Conservation (phyloP, 2,113 vertebrate genomes). For the Tenebrosternarchus preto region DNA sequence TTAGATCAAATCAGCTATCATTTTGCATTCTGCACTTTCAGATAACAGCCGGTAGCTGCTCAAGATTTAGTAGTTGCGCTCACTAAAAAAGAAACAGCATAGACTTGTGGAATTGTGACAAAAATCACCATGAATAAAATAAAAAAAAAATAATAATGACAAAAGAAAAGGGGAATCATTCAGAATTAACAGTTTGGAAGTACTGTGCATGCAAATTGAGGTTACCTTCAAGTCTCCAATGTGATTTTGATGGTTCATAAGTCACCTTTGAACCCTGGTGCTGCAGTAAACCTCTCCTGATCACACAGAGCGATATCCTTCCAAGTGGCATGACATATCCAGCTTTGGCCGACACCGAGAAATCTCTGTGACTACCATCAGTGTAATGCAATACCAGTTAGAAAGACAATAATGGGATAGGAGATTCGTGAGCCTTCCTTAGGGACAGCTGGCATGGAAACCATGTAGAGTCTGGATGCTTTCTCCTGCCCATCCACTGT, state of each 20-base stretch:
- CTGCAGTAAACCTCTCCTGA: not conserved
- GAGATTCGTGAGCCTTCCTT: not conserved
- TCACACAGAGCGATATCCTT: constrained; percentile 22
- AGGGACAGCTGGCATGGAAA: constrained; percentile 12
- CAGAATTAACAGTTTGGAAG: not conserved
- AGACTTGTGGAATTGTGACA: constrained; percentile 1
- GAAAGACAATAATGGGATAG: constrained; percentile 32
- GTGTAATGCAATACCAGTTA: constrained; percentile 44
- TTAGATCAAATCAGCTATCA: constrained; percentile 1
- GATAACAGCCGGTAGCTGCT: constrained; percentile 28
- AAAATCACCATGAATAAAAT: constrained; percentile 3
- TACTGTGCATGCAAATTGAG: not conserved
- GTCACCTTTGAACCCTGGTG: constrained; percentile 1
- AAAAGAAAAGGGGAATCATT: not conserved
- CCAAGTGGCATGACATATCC: constrained; percentile 27
- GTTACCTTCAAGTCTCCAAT: not conserved
- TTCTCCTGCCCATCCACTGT: not conserved
- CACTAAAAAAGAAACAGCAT: not conserved
- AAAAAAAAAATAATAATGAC: not conserved
- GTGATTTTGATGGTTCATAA: not conserved
- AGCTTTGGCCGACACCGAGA: not conserved
- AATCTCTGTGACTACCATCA: constrained; percentile 36
- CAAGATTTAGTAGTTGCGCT: constrained; percentile 1
- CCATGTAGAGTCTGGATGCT: not conserved
- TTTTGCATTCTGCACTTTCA: constrained; percentile 27